Conservation (phyloP, 2,888 invertebrate genomes). For the Ischnura elegans region DNA sequence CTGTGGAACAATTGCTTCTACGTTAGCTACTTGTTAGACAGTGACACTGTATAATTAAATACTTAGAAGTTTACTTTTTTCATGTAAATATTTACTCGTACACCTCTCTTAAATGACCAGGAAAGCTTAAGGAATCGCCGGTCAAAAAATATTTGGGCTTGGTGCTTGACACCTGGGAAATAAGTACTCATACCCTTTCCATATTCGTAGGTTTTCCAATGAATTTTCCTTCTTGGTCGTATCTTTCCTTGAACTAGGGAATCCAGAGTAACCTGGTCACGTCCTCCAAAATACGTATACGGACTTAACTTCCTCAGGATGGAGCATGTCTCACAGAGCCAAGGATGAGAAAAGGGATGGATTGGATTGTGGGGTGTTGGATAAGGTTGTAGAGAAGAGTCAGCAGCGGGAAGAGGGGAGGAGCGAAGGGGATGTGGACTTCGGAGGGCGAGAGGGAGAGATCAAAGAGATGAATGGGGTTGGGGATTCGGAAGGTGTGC, state of each 20-base stretch:
- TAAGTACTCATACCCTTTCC: background rate
- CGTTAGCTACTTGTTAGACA: no score
- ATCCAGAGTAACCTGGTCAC: constrained; percentile 42
- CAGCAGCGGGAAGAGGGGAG: background rate
- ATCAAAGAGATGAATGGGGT: constrained; percentile 25
- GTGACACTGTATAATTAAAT: no score
- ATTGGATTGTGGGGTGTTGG: background rate
- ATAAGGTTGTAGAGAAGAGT: background rate
- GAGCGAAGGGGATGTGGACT: background rate
- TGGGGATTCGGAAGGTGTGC: background rate
- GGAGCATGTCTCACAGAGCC: background rate
- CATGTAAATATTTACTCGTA: no score
- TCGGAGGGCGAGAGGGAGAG: background rate
- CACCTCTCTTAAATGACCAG: no score
- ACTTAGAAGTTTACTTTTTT: no score
- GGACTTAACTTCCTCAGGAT: constrained; percentile 51
- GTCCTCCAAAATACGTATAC: background rate
- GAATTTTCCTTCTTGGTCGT: no score
- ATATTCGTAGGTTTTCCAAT: no score
- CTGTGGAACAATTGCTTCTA: no score
- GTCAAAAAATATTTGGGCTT: no score
- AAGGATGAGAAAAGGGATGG: background rate
- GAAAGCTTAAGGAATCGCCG: no score
- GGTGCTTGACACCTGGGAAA: no score
- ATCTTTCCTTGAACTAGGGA: no score